Conservation (phyloP, 2,888 invertebrate genomes). For the Encarsia formosa region DNA sequence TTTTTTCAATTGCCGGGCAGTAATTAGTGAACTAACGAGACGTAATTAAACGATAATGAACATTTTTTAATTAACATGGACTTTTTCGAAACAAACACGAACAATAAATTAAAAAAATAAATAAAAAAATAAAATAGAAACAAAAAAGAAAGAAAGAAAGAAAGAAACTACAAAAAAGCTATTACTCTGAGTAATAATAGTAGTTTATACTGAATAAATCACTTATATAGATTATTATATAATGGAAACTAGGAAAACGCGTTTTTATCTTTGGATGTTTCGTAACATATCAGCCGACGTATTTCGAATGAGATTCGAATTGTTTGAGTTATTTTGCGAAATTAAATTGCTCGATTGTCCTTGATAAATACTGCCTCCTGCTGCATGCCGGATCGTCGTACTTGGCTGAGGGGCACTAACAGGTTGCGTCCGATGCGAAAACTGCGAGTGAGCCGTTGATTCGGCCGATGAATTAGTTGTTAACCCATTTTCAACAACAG, state of each 20-base stretch:
- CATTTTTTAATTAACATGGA: no score
- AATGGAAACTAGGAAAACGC: slow-evolving; percentile 1
- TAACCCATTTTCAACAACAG: slow-evolving; percentile 54
- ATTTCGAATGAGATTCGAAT: slow-evolving; percentile 47
- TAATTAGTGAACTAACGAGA: no score
- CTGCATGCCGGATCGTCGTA: slow-evolving; percentile 50
- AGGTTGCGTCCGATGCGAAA: slow-evolving; percentile 46
- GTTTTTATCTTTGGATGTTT: slow-evolving; percentile 29
- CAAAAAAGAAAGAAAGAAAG: no score
- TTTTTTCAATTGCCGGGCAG: no score
- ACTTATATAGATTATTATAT: not conserved
- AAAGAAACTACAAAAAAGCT: no score
- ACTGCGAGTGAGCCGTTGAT: slow-evolving; percentile 43
- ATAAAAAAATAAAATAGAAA: no score
- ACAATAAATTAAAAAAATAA: no score
- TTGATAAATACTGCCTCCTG: slow-evolving; percentile 45
- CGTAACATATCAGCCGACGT: slow-evolving; percentile 40
- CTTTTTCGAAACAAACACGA: no score
- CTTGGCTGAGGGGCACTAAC: slow-evolving; percentile 48
- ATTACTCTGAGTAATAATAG: no score
- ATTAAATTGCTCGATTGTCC: slow-evolving; percentile 46
- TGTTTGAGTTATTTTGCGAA: slow-evolving; percentile 43
- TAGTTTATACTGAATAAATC: no score
- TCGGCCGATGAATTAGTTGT: slow-evolving; percentile 53
- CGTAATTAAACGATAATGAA: no score